A percentile compares a stretch with the other conserved stretches of the same genome.
phyloP scores from a whole-genome alignment of 1,140 invertebrate species.

The Drosophila tristis region DNA sequence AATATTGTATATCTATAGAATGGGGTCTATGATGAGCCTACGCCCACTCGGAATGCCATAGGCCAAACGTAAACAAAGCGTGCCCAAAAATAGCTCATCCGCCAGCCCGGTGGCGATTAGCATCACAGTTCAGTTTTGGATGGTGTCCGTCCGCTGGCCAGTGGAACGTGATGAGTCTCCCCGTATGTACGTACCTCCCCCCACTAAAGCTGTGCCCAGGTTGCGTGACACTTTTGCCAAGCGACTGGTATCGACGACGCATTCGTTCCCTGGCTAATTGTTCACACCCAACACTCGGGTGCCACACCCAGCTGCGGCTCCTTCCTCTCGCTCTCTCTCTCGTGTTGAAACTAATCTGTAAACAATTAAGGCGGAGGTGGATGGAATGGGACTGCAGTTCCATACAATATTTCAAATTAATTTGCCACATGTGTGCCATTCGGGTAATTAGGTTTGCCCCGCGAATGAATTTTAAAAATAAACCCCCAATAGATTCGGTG shows the following conservation, averaged over 20 bases:
- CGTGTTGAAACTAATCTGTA: constrained; percentile 70
- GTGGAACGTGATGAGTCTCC: constrained; percentile 57
- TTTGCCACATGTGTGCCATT: constrained; percentile 74
- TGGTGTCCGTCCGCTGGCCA: constrained; percentile 1
- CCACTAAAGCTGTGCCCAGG: constrained; percentile 26
- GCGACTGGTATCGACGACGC: constrained; percentile 41
- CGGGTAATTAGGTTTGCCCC: constrained; percentile 59
- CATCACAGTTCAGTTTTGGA: constrained; percentile 26
- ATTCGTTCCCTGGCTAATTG: constrained; percentile 62
- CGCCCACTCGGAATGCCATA: constrained; percentile 53
- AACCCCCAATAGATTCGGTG: constrained; percentile 1
- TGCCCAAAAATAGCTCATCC: constrained; percentile 71
- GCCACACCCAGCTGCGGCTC: constrained; percentile 56
- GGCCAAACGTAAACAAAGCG: constrained; percentile 62
- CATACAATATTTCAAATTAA: constrained; percentile 60
- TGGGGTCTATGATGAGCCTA: constrained; percentile 37
- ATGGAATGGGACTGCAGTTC: constrained; percentile 16
- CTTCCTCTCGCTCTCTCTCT: too few species aligned
- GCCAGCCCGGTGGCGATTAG: constrained; percentile 47
- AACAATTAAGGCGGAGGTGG: constrained; percentile 65
- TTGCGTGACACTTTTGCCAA: constrained; percentile 77
- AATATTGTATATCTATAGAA: constrained; percentile 38
- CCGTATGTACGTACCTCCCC: background rate
- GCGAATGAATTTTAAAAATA: constrained; percentile 21
- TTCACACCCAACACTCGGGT: constrained; percentile 60